Conservation (phyloP, 2,113 vertebrate genomes). For the Gobio gobio region DNA sequence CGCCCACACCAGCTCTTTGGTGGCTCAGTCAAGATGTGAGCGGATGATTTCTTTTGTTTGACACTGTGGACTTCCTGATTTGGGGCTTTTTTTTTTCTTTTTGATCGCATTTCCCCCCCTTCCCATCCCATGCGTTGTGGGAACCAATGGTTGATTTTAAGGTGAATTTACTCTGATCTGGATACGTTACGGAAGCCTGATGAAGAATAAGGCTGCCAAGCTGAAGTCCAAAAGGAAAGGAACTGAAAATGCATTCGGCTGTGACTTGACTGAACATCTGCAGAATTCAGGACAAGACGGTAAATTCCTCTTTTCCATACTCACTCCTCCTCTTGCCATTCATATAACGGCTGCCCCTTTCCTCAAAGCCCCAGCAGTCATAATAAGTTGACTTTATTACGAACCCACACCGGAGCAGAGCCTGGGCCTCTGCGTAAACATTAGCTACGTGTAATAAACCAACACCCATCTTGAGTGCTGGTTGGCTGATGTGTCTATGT, state of each 20-base stretch:
- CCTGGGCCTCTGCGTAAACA: conserved; percentile 36
- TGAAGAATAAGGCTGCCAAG: conserved; percentile 99
- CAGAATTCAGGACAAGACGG: conserved; percentile 95
- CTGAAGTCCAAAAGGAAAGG: conserved; percentile 95
- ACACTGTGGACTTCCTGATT: conserved; percentile 60
- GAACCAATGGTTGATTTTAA: conserved; percentile 61
- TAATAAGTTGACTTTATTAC: conserved; percentile 23
- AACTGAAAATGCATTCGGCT: conserved; percentile 90
- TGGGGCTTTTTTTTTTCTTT: conserved; percentile 52
- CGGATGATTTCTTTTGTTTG: conserved; percentile 71
- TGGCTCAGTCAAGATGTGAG: conserved; percentile 73
- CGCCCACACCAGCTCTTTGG: conserved; percentile 54
- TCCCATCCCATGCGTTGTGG: neutral
- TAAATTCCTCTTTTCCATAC: conserved; percentile 69
- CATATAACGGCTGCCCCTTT: conserved; percentile 30
- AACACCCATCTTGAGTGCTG: conserved; percentile 27
- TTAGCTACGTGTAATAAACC: conserved; percentile 44
- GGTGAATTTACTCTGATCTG: conserved; percentile 63
- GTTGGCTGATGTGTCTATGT: neutral
- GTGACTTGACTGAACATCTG: conserved; percentile 94
- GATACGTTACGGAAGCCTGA: conserved; percentile 81
- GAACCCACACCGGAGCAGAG: neutral
- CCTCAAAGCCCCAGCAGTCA: neutral
- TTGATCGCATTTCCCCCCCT: conserved; percentile 39
- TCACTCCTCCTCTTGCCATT: conserved; percentile 18